Percentiles rank a stretch among this genome's conserved stretches.
Conservation (phyloP, 2,113 vertebrate genomes). For the Oriolus oriolus region DNA sequence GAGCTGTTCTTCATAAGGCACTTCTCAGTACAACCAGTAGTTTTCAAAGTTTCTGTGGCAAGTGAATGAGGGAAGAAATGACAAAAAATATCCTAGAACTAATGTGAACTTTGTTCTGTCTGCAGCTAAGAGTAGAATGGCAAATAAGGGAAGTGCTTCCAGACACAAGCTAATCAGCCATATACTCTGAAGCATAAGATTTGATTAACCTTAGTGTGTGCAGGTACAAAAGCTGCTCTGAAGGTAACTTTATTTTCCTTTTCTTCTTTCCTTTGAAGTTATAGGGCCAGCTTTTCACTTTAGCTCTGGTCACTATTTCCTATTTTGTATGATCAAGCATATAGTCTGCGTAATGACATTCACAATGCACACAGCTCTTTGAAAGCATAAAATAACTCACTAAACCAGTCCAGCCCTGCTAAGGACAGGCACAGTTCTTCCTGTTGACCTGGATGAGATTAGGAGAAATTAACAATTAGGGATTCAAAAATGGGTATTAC, state of each 20-base stretch:
- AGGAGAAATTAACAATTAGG: neutral
- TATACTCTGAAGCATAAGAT: slow-evolving; percentile 33
- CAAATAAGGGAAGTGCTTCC: slow-evolving; percentile 24
- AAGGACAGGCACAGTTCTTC: neutral
- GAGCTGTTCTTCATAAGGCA: neutral
- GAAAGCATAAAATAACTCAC: neutral
- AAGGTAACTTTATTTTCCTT: slow-evolving; percentile 19
- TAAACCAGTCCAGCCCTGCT: neutral
- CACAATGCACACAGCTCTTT: neutral
- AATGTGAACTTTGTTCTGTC: neutral
- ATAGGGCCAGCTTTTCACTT: neutral
- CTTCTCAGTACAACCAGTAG: neutral
- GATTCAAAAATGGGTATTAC: neutral
- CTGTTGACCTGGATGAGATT: neutral
- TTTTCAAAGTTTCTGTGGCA: neutral
- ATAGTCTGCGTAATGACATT: neutral
- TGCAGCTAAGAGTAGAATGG: neutral
- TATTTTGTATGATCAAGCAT: slow-evolving; percentile 5
- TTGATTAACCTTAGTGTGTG: slow-evolving; percentile 35
- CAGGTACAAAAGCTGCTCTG: neutral
- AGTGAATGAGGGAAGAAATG: neutral
- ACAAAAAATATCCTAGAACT: neutral
- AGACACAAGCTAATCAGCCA: slow-evolving; percentile 30
- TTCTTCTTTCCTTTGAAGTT: slow-evolving; percentile 39
- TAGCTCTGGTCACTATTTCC: neutral